These are phyloP conservation scores for Riptortus pedestris DNA, from an alignment of 1,140 invertebrate genomes.

Conservation along the genomic window DNA sequence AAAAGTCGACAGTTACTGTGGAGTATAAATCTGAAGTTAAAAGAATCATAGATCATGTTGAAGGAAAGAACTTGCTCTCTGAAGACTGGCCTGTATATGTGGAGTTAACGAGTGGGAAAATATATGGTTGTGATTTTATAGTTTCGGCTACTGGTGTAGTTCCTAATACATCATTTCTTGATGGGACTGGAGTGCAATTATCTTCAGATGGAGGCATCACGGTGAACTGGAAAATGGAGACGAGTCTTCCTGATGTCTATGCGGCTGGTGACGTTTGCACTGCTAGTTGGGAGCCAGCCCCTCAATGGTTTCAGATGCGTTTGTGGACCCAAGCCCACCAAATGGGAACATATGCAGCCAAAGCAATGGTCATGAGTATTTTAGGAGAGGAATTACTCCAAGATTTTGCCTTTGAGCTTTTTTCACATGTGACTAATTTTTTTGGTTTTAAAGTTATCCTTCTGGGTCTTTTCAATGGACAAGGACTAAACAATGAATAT, in stretches of 20 bases:
- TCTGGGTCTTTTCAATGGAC: slow-evolving; percentile 88
- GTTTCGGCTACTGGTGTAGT: slow-evolving; percentile 90
- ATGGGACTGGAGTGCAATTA: slow-evolving; percentile 43
- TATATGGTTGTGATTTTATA: slow-evolving; percentile 78
- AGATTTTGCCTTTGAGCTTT: slow-evolving; percentile 95
- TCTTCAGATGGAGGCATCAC: slow-evolving; percentile 62
- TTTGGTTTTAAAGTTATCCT: slow-evolving; percentile 92
- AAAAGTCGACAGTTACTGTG: slow-evolving; percentile 37
- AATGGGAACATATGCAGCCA: slow-evolving; percentile 90
- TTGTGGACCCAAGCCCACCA: slow-evolving; percentile 96
- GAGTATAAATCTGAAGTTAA: slow-evolving; percentile 65
- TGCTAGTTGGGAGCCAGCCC: slow-evolving; percentile 60
- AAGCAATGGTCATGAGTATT: slow-evolving; percentile 66
- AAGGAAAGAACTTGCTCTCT: slow-evolving; percentile 36
- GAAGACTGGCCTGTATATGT: slow-evolving; percentile 58
- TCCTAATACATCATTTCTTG: slow-evolving; percentile 53
- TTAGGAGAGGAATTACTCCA: slow-evolving; percentile 54
- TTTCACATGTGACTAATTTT: slow-evolving; percentile 89
- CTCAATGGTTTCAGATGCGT: slow-evolving; percentile 93
- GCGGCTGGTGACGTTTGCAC: slow-evolving; percentile 91
- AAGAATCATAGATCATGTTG: slow-evolving; percentile 36
- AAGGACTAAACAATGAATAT: slow-evolving; percentile 71
- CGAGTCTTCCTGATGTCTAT: slow-evolving; percentile 66
- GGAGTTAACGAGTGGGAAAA: slow-evolving; percentile 61
- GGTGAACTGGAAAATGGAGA: slow-evolving; percentile 80